phyloP scores from a whole-genome alignment of 2,888 invertebrate genomes.

The Troilus luridus region DNA sequence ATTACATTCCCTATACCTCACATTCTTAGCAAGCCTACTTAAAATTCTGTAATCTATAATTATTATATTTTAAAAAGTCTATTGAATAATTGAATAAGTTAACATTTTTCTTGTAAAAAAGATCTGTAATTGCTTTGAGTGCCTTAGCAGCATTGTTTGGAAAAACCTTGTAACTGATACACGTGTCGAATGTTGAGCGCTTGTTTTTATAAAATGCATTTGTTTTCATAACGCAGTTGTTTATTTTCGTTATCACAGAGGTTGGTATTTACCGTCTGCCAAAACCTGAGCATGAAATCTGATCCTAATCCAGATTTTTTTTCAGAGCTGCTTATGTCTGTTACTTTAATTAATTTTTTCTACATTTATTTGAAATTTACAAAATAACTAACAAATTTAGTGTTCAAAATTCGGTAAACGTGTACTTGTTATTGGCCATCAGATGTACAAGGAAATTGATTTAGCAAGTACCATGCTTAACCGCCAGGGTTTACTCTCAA shows the following conservation, averaged over 20 bases:
- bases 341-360: no score
- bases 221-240: background rate
- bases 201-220: background rate
- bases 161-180: background rate
- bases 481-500: no score
- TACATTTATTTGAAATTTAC: no score
- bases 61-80: background rate
- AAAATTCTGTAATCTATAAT: background rate
- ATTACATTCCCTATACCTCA: no score
- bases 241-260: background rate
- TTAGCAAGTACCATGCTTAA: no score
- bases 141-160: background rate
- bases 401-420: no score
- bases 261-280: background rate
- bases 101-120: background rate
- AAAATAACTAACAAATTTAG: no score
- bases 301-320: background rate
- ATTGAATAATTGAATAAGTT: background rate
- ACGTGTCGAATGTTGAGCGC: background rate
- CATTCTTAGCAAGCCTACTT: no score
- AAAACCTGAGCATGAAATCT: background rate
- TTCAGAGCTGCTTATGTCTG: background rate
- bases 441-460: no score
- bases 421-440: no score
- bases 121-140: background rate